A percentile compares a stretch with the other conserved stretches of the same genome.
phyloP scores from a whole-genome alignment of 2,113 vertebrate genomes.

The Campylomormyrus numenius region DNA sequence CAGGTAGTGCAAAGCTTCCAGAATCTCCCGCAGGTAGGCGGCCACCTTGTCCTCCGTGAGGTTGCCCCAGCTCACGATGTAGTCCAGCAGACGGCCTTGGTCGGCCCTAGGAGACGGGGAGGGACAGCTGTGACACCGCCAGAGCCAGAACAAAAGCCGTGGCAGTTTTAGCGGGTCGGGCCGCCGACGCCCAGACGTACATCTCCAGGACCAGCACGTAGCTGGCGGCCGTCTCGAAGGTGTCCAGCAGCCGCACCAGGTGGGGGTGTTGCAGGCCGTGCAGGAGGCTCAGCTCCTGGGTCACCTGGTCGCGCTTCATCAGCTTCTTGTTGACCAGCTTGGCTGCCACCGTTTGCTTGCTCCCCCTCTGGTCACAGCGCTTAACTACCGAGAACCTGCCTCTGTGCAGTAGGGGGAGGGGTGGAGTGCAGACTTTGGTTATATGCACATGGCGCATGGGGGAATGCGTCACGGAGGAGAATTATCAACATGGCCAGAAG shows the following conservation, averaged over 20 bases:
- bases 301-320: slow-evolving; percentile 91
- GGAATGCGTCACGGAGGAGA: not conserved
- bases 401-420: slow-evolving; percentile 49
- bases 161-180: not conserved
- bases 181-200: slow-evolving; percentile 51
- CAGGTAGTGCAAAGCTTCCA: slow-evolving; percentile 94
- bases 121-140: not conserved
- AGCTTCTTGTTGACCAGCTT: slow-evolving; percentile 96
- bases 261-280: slow-evolving; percentile 88
- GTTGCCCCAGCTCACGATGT: slow-evolving; percentile 89
- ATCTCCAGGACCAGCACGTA: slow-evolving; percentile 87
- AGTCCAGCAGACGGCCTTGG: slow-evolving; percentile 93
- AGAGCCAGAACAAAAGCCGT: not conserved
- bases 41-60: slow-evolving; percentile 93
- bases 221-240: slow-evolving; percentile 85
- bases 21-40: slow-evolving; percentile 78
- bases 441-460: not conserved
- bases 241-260: slow-evolving; percentile 79
- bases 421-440: not conserved
- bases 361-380: slow-evolving; percentile 83
- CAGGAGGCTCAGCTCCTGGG: slow-evolving; percentile 83
- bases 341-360: slow-evolving; percentile 79
- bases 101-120: slow-evolving; percentile 70
- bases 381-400: slow-evolving; percentile 96
- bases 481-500: not conserved